Conservation (phyloP, 92 coral and sea anemone species). For the Chrysogorgia sp. region DNA sequence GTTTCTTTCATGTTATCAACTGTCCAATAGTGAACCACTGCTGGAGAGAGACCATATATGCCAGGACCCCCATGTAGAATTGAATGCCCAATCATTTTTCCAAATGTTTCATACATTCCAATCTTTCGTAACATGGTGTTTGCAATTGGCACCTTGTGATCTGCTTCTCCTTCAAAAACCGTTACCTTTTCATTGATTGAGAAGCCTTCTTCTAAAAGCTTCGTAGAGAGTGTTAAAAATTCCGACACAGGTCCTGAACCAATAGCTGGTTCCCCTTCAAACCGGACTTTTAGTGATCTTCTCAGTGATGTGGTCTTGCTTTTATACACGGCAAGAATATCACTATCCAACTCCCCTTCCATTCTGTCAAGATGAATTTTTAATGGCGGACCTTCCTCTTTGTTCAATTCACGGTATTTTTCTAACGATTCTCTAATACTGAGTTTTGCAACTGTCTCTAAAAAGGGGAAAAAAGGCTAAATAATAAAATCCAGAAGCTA, state of each 20-base stretch:
- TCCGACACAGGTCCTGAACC: conserved; percentile 30
- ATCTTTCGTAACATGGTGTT: conserved; percentile 31
- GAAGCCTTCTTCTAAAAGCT: conserved; percentile 20
- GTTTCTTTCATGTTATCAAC: conserved; percentile 20
- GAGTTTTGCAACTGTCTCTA: conserved; percentile 3
- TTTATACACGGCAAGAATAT: conserved; percentile 30
- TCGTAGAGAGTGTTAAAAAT: conserved; percentile 14
- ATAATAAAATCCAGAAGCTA: neutral
- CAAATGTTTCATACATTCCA: conserved; percentile 34
- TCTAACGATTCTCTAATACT: conserved; percentile 11
- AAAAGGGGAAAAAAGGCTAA: neutral
- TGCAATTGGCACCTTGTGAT: conserved; percentile 22
- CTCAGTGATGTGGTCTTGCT: conserved; percentile 11
- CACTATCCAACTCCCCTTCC: conserved; percentile 35
- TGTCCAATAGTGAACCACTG: conserved; percentile 31
- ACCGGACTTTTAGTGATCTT: conserved; percentile 26
- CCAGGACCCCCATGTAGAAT: conserved; percentile 31
- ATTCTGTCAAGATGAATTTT: conserved; percentile 38
- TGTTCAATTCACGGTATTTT: conserved; percentile 15
- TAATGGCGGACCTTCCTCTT: conserved; percentile 20
- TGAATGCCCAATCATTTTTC: conserved; percentile 36
- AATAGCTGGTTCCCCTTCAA: conserved; percentile 37
- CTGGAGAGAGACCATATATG: conserved; percentile 29
- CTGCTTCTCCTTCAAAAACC: conserved; percentile 32
- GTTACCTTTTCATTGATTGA: conserved; percentile 11